phyloP scores from a whole-genome alignment of 2,797 vertebrate genomes.

The Pterois miles region DNA sequence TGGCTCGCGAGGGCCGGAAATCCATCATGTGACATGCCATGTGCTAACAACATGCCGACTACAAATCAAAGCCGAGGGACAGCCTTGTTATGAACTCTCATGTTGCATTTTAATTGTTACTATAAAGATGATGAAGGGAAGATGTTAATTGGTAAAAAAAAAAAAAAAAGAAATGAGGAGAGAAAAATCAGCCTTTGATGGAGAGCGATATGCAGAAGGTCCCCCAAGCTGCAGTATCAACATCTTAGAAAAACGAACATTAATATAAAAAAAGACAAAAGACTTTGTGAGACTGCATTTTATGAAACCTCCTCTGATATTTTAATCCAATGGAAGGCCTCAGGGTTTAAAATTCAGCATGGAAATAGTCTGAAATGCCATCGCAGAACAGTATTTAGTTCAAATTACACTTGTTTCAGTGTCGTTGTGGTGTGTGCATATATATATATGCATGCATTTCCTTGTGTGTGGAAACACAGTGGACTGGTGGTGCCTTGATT shows the following conservation, averaged over 20 bases:
- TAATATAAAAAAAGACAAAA: neutral
- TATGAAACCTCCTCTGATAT: neutral
- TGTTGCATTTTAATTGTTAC: slow-evolving; percentile 58
- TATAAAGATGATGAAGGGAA: neutral
- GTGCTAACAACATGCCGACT: slow-evolving; percentile 43
- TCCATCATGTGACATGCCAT: slow-evolving; percentile 63
- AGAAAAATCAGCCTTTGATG: neutral
- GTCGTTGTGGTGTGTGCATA: neutral
- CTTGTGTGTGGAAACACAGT: neutral
- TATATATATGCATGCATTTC: neutral
- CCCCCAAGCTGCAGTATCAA: neutral
- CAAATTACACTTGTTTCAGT: neutral
- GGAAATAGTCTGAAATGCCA: neutral
- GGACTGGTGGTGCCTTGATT: neutral
- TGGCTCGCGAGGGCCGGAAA: slow-evolving; percentile 52
- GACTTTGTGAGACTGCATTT: neutral
- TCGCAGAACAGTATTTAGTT: neutral
- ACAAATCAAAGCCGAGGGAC: slow-evolving; percentile 54
- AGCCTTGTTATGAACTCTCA: slow-evolving; percentile 28
- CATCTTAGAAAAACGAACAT: neutral
- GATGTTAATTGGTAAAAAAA: neutral
- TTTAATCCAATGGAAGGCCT: neutral
- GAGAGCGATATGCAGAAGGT: neutral
- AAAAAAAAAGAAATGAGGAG: neutral
- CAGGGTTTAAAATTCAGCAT: neutral